Evolutionary conservation across 2,797 vertebrate species (phyloP).

Genomic region (Corythornis leucogaster): DNA sequence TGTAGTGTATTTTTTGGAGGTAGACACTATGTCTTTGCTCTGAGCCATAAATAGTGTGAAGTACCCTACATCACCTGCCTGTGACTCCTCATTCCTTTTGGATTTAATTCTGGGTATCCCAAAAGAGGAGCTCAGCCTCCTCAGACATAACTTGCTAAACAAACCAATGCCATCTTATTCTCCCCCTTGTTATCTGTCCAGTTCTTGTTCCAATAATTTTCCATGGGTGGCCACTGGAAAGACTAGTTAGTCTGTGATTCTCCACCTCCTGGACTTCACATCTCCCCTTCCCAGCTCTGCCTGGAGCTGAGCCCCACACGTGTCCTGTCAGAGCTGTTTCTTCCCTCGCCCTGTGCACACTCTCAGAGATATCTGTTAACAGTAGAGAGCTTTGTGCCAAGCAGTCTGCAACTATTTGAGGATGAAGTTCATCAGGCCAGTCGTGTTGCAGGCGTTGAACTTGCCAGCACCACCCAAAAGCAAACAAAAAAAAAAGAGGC

Average conservation of each 20-base stretch:
- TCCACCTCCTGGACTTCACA: not conserved
- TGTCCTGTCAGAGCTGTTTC: not conserved
- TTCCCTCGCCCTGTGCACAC: not conserved
- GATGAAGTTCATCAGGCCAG: not conserved
- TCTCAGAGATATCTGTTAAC: not conserved
- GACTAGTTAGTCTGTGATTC: not conserved
- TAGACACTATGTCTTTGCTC: not conserved
- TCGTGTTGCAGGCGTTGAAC: not conserved
- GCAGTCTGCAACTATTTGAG: not conserved
- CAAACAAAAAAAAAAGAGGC: not conserved
- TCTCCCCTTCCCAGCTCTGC: not conserved
- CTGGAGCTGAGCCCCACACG: not conserved
- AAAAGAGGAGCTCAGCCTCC: not conserved
- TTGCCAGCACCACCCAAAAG: not conserved
- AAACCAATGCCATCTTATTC: not conserved
- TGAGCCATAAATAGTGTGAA: not conserved
- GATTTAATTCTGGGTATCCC: not conserved
- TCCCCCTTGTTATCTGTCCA: not conserved
- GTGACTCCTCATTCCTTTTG: not conserved
- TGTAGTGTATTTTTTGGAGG: not conserved
- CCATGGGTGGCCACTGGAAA: not conserved
- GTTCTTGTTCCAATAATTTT: not conserved
- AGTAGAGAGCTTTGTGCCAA: not conserved
- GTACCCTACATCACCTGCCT: not conserved
- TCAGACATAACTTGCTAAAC: not conserved